Percentiles rank a stretch among this genome's conserved stretches.
These are phyloP conservation scores for Caenorhabditis sulstoni DNA, from an alignment of 2,888 invertebrate species.

Conservation along the genomic window DNA sequence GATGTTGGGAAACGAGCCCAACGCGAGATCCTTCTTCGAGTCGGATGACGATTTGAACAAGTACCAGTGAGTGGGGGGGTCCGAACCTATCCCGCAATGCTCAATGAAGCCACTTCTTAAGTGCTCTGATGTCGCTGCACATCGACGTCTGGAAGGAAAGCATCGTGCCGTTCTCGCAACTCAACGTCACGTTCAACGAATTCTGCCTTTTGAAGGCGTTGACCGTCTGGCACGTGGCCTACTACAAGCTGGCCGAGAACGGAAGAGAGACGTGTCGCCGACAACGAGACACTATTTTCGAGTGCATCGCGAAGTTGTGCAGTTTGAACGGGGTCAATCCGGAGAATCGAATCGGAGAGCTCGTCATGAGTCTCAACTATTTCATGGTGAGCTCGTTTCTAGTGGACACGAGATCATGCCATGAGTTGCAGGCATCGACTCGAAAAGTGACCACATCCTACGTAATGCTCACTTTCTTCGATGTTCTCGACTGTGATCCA, in stretches of 20 bases:
- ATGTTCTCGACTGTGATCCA: conserved; percentile 65
- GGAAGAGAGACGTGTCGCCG: conserved; percentile 60
- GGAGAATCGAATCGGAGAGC: conserved; percentile 59
- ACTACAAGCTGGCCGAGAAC: conserved; percentile 61
- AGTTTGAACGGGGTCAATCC: conserved; percentile 38
- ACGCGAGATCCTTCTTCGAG: conserved; percentile 54
- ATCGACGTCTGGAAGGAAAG: conserved; percentile 61
- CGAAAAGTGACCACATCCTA: conserved; percentile 59
- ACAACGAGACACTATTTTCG: conserved; percentile 61
- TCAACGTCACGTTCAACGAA: conserved; percentile 64
- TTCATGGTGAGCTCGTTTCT: conserved; percentile 54
- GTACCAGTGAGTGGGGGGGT: conserved; percentile 59
- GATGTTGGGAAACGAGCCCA: conserved; percentile 55
- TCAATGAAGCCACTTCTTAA: not conserved
- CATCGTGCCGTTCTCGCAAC: conserved; percentile 53
- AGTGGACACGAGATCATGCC: too few relatives aligned
- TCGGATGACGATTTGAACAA: conserved; percentile 60
- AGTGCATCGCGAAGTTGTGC: conserved; percentile 57
- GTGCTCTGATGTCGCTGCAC: conserved; percentile 64
- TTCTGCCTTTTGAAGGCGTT: conserved; percentile 63
- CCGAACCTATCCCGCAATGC: not conserved
- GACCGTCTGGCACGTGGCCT: conserved; percentile 67
- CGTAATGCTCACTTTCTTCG: conserved; percentile 65
- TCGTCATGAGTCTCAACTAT: conserved; percentile 65
- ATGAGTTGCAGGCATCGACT: conserved; percentile 52